Base-by-base conservation (phyloP, 2,113 vertebrate species). In the Sceloporus tristichus region DNA sequence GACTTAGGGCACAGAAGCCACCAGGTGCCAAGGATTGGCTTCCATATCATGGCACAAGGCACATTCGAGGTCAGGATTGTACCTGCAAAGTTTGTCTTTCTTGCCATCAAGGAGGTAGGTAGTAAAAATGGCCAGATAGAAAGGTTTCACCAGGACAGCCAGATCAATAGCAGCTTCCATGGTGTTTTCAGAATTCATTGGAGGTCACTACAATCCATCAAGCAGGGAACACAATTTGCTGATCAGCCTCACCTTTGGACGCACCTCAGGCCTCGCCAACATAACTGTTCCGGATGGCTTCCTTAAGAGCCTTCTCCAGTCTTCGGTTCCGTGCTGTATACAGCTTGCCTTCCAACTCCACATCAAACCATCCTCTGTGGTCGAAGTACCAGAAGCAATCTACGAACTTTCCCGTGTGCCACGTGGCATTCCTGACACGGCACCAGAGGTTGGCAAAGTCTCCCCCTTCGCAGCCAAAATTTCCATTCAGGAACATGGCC, bases 401-500 rank as follows among this genome's bases (percentile, higher is more conserved):
- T 2, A 85, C 25, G 13, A 16, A 19, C 1, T 40, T 4, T 14
- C 9, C 1, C n/a, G 62, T 21, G 21, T 25, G 21, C n/a, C 73
- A 9, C 27, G 73, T 76, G 23, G 84, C 84, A 5, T 29, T 11
- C 4, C 34, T 59, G 54, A 56, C 73, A 10, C 54, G 73, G 34
- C 4, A 18, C 84, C 73, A 85, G 54, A 27, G 56, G 7, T 0
- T 14, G 10, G 8, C 0, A n/a, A 29, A 4, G 14, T 11, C 23
- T 29, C 54, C 19, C 3, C 21, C 10, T 0, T 59, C 2, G 5
- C 1, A 1, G 11, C 5, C 2, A 1, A 13, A 19, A 3, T 0
- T 1, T 34, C 42, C 27, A 2, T 42, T 85, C 25, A 85, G 84
- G 56, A 29, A 85, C 0, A 1, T 0, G 21, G 21, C 83, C 70